phyloP scores from a whole-genome alignment of 2,797 vertebrate species.

The Acipenser oxyrinchus region DNA sequence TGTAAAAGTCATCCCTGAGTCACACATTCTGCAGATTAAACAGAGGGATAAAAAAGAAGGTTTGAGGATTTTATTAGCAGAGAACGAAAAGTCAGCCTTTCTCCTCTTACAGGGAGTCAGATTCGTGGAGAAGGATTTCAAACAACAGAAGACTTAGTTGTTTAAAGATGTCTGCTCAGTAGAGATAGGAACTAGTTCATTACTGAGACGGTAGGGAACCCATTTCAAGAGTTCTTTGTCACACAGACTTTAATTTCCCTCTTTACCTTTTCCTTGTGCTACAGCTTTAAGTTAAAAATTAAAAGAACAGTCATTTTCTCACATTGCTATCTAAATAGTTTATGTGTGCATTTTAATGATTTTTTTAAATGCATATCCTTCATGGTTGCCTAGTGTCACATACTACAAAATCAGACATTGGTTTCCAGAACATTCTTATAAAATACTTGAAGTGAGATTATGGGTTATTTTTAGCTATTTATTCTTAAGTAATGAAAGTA shows the following conservation, averaged over 20 bases:
- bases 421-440: slow-evolving; percentile 36
- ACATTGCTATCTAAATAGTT: slow-evolving; percentile 44
- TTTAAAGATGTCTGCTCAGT: slow-evolving; percentile 78
- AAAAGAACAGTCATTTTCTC: background rate
- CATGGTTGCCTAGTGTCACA: slow-evolving; percentile 40
- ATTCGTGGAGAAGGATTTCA: slow-evolving; percentile 77
- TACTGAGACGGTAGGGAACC: slow-evolving; percentile 67
- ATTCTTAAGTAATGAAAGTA: too few relatives aligned
- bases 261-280: slow-evolving; percentile 39
- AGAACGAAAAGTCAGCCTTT: slow-evolving; percentile 50
- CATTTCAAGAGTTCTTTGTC: slow-evolving; percentile 68
- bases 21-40: slow-evolving; percentile 67
- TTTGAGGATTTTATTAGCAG: slow-evolving; percentile 56
- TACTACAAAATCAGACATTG: slow-evolving; percentile 30
- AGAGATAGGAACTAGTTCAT: slow-evolving; percentile 87
- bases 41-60: slow-evolving; percentile 59
- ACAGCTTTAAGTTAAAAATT: slow-evolving; percentile 55
- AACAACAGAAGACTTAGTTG: slow-evolving; percentile 74
- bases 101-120: slow-evolving; percentile 62
- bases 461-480: too few relatives aligned
- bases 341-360: background rate
- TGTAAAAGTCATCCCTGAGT: slow-evolving; percentile 77
- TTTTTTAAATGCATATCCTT: slow-evolving; percentile 3
- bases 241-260: slow-evolving; percentile 66
- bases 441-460: slow-evolving; percentile 16